Evolutionary conservation across 2,113 vertebrate species (phyloP), one percentile per base, ranked within the genome.

Genomic region (Eulacestoma nigropectus): DNA sequence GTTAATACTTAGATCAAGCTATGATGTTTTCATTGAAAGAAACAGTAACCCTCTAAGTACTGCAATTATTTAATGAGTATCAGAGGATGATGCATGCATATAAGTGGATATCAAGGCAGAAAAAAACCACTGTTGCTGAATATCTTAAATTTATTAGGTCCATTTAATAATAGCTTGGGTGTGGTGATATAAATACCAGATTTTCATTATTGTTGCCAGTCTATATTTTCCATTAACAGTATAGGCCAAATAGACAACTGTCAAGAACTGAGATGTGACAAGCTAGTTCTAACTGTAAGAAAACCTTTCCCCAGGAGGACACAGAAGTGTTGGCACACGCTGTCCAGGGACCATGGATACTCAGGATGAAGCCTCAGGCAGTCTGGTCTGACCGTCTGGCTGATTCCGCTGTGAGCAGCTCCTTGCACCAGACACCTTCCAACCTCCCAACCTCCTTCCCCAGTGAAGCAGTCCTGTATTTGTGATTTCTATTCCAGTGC

Each of bases 1-100:
- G 68, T 88, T 84, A 90, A 78, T 64, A 73, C 32, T 94, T 16
- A 56, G 30, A 88, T 88, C 87, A 88, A 91, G 62, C 74, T 92
- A 88, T 39, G 83, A 90, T 84, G 53, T 81, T 84, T 92, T 68
- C 68, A 72, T 26, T 60, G 47, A 63, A 86, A 35, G 64, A 77
- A 90, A 84, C 12, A 60, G 53, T 63, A 82, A 50, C 29, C 27
- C 47, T 80, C 39, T 23, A 83, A 83, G 70, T 64, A 77, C 10
- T 52, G 69, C 68, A 92, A 78, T 95, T 93, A 78, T 67, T 84
- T 74, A 68, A 64, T 47, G 80, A 82, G 23, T 44, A 73, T 69
- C 37, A 77, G 26, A 92, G 16, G 37, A 76, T 18, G 13, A 73
- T n/a, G 17, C 35, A 39, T 11, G 12, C 17, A 59, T 19, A 7